Evolutionary conservation across 53 echinoderm and acorn worm species (phyloP), one percentile per base, ranked within the genome.

Genomic region (Antedon mediterranea): DNA sequence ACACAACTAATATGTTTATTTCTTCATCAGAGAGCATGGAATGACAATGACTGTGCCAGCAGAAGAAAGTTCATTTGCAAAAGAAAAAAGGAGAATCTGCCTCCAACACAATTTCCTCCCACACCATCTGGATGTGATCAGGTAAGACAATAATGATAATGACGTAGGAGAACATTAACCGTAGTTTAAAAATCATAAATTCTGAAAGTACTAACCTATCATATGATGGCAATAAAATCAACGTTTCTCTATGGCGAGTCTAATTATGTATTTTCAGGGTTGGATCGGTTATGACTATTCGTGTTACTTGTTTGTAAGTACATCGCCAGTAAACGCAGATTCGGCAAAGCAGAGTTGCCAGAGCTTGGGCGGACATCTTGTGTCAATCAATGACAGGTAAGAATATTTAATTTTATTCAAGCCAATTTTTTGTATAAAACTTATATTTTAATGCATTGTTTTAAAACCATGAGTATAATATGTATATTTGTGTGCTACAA

Each of bases 241-340:
- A n/a, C n/a, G n/a, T n/a, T n/a, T n/a, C n/a, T n/a, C n/a, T n/a
- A n/a, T n/a, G n/a, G n/a, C n/a, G n/a, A n/a, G n/a, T n/a, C n/a
- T n/a, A n/a, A n/a, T n/a, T n/a, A n/a, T n/a, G n/a, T n/a, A n/a
- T 84, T 71, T 74, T 0, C 77, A 94, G 94, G 89, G 91, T 30
- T 94, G 89, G 87, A 81, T 89, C 37, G 74, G 85, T 8, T 94
- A 94, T 43, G 87, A 84, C 73, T 83, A 79, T 27, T 88, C 94
- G 3, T 94, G 94, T 81, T 94, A 94, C 82, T 73, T 77, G 34
- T 71, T 91, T 76, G 81, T 85, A 0, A 71, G 71, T 26, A 57
- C 57, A 23, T 57, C 57, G 20, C 11, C 57, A 57, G 57, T 57
- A 26, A 57, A 8, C 14, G 11, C 57, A 18, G 20, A 57, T 57